Evolutionary conservation across 2,113 vertebrate species (phyloP).

Genomic region (Sula dactylatra): DNA sequence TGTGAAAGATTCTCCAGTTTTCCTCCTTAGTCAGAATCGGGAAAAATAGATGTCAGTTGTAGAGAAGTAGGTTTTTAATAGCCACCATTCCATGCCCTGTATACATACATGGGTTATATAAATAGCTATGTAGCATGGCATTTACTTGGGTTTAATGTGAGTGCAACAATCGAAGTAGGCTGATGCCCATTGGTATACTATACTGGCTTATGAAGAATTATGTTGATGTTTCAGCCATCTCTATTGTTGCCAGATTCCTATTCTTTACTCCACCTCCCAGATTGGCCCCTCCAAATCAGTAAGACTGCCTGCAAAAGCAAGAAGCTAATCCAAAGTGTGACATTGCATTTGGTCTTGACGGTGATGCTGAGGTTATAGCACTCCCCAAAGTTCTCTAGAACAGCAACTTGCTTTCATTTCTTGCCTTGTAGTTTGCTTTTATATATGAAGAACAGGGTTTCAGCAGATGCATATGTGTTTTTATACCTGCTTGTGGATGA

Average conservation of each 20-base stretch:
- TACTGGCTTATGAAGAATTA: not conserved
- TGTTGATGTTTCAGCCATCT: not conserved
- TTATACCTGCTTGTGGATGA: not conserved
- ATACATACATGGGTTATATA: not conserved
- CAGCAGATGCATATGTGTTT: not conserved
- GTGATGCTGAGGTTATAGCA: not conserved
- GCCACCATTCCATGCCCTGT: not conserved
- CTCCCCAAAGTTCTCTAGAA: not conserved
- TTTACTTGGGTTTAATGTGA: not conserved
- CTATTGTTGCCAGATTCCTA: not conserved
- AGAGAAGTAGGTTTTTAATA: not conserved
- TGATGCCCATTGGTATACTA: rapidly evolving
- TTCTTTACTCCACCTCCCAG: not conserved
- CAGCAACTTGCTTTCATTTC: not conserved
- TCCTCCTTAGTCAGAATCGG: not conserved
- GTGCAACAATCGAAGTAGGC: rapidly evolving
- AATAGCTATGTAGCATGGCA: not conserved
- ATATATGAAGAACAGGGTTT: not conserved
- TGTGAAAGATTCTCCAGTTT: not conserved
- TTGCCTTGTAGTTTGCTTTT: not conserved
- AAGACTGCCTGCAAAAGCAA: not conserved
- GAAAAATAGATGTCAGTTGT: not conserved
- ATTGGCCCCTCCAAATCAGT: not conserved
- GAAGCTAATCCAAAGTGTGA: not conserved
- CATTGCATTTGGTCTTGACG: rapidly evolving